Percentiles rank a stretch among this genome's conserved stretches.
Conservation (phyloP, 2,797 vertebrate species). For the Dryobates pubescens region DNA sequence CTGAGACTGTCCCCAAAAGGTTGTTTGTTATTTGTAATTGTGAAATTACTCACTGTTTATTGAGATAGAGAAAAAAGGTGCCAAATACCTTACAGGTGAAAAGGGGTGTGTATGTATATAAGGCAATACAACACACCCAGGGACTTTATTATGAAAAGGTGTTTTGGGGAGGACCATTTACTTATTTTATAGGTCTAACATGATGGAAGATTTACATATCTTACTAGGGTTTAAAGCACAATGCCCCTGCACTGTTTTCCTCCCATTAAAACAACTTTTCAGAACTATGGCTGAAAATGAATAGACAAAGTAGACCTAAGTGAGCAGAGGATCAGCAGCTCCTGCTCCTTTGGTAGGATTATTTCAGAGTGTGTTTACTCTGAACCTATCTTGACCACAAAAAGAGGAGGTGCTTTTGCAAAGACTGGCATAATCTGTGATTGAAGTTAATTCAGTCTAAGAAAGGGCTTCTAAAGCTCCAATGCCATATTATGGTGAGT, state of each 20-base stretch:
- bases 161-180: not conserved
- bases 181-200: not conserved
- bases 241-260: not conserved
- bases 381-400: not conserved
- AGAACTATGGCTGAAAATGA: not conserved
- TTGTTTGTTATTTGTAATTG: not conserved
- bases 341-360: not conserved
- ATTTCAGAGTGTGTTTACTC: not conserved
- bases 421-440: not conserved
- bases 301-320: not conserved
- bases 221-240: not conserved
- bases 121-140: not conserved
- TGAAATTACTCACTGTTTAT: not conserved
- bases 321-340: not conserved
- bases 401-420: not conserved
- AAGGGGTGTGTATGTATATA: not conserved
- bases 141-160: not conserved
- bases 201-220: rapidly evolving
- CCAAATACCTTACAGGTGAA: not conserved
- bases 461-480: not conserved
- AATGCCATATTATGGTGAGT: not conserved
- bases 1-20: not conserved
- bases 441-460: not conserved
- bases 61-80: not conserved
- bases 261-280: not conserved